These are phyloP conservation scores for Leptopilina boulardi DNA, from an alignment of 1,140 invertebrate genomes.

Conservation along the genomic window DNA sequence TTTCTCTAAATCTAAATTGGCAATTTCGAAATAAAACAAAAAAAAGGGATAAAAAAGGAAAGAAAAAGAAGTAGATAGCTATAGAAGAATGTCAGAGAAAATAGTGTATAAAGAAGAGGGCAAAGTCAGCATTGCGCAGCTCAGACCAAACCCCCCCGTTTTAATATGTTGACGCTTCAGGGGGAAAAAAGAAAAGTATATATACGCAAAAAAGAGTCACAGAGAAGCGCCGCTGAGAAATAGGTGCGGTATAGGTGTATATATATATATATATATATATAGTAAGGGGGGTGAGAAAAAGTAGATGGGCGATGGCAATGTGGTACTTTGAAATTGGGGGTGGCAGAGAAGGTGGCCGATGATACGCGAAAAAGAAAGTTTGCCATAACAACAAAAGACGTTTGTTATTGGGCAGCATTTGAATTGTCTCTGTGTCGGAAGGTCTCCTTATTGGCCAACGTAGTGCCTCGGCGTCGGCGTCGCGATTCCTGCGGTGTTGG, in stretches of 20 bases:
- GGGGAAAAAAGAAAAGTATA: slow-evolving; percentile 59
- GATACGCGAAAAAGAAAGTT: slow-evolving; percentile 70
- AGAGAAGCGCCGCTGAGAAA: slow-evolving; percentile 63
- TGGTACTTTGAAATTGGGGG: slow-evolving; percentile 58
- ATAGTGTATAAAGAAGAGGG: slow-evolving; percentile 55
- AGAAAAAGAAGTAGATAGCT: slow-evolving; percentile 16
- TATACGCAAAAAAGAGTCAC: slow-evolving; percentile 56
- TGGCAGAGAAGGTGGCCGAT: slow-evolving; percentile 11
- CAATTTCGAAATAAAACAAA: slow-evolving; percentile 36
- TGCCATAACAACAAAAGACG: slow-evolving; percentile 76
- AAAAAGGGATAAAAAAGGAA: slow-evolving; percentile 21
- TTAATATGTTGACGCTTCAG: slow-evolving; percentile 72
- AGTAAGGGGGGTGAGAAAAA: slow-evolving; percentile 26
- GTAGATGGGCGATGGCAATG: slow-evolving; percentile 54
- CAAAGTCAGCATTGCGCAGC: slow-evolving; percentile 68
- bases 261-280: too few relatives aligned
- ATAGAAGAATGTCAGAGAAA: slow-evolving; percentile 38
- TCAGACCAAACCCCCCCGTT: slow-evolving; percentile 57
- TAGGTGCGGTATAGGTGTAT: too few relatives aligned
- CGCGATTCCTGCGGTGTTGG: slow-evolving; percentile 65
- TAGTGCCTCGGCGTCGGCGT: slow-evolving; percentile 64
- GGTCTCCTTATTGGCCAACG: slow-evolving; percentile 74
- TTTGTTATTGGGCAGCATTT: slow-evolving; percentile 77
- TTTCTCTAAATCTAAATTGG: slow-evolving; percentile 1
- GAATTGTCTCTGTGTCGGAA: slow-evolving; percentile 74